Evolutionary conservation across 2,113 vertebrate genomes (phyloP), one percentile per base, ranked within the genome.

Genomic region (Hucho hucho): DNA sequence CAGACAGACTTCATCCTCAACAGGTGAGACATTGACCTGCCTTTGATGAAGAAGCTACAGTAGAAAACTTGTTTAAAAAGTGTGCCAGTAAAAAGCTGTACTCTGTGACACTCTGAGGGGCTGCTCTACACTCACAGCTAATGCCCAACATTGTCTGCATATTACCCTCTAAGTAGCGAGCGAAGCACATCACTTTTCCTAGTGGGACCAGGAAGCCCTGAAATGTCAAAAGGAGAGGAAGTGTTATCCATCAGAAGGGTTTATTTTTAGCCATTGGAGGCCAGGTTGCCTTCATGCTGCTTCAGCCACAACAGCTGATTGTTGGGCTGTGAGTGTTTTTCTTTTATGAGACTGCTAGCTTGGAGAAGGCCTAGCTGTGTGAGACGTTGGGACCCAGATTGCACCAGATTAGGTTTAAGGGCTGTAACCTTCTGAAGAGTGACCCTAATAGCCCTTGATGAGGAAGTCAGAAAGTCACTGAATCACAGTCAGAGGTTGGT

Each of bases 251-350:
- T 77, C 74, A 53, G 43, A 56, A 73, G 13, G 64, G 22, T 56
- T 72, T 85, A 81, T 89, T 87, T 86, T 85, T 82, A 87, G 87
- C 72, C 6, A 1, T 70, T 69, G 77, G 75, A 76, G 81, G 80
- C 83, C 83, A 87, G 76, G 70, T 80, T 81, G 32, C 32, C 7
- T 37, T 37, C 32, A 37, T 37, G 83, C 47, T 49, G 47, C 47
- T 16, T 49, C 14, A 16, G 47, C 14, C 14, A 12, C 68, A 24
- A 2, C 18, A 70, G 69, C 63, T 65, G 81, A 84, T 82, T 82
- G 73, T 68, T 66, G 25, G 1, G 46, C 18, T 63, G 70, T 28
- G 18, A 64, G 66, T 3, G n/a, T 22, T 6, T 59, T 16, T 29
- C 12, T 87, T 87, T 81, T 47, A 47, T 47, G 7, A 47, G 46